Percentiles rank a stretch among this genome's conserved stretches.
phyloP scores from a whole-genome alignment of 2,888 invertebrate genomes.

The Melangyna quadrimaculata region DNA sequence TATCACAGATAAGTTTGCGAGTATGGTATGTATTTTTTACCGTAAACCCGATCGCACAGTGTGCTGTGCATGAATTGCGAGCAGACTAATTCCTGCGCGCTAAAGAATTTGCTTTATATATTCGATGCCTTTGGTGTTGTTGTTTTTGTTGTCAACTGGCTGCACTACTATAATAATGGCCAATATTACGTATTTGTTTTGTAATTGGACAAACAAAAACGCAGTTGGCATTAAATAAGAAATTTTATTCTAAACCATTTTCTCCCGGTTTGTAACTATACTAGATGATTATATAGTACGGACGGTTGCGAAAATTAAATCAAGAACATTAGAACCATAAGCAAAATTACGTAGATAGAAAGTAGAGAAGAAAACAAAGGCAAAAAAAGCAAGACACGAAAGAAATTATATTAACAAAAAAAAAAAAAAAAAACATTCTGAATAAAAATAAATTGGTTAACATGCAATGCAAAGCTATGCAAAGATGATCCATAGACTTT shows the following conservation, averaged over 20 bases:
- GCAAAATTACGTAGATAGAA: background rate
- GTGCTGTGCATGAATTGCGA: constrained; percentile 44
- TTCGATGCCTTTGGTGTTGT: background rate
- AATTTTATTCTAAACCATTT: constrained; percentile 25
- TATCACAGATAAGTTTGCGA: constrained; percentile 55
- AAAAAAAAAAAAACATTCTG: background rate
- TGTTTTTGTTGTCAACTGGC: background rate
- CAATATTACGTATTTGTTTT: constrained; percentile 35
- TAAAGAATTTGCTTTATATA: constrained; percentile 46
- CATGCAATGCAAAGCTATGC: background rate
- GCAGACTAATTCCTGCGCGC: constrained; percentile 41
- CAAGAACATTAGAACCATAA: constrained; percentile 34
- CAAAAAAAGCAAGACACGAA: constrained; percentile 1
- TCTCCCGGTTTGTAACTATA: constrained; percentile 25
- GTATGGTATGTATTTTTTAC: constrained; percentile 28
- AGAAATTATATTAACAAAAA: background rate
- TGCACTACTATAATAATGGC: constrained; percentile 12
- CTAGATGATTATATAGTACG: background rate
- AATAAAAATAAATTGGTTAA: constrained; percentile 24
- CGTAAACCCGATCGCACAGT: constrained; percentile 51
- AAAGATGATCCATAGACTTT: constrained; percentile 26
- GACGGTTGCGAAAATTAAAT: constrained; percentile 27
- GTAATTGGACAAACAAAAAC: constrained; percentile 51
- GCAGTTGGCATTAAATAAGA: constrained; percentile 65
- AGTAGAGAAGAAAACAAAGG: background rate